Evolutionary conservation across 2,797 vertebrate species (phyloP).

Genomic region (Paramormyrops hopkinsi): DNA sequence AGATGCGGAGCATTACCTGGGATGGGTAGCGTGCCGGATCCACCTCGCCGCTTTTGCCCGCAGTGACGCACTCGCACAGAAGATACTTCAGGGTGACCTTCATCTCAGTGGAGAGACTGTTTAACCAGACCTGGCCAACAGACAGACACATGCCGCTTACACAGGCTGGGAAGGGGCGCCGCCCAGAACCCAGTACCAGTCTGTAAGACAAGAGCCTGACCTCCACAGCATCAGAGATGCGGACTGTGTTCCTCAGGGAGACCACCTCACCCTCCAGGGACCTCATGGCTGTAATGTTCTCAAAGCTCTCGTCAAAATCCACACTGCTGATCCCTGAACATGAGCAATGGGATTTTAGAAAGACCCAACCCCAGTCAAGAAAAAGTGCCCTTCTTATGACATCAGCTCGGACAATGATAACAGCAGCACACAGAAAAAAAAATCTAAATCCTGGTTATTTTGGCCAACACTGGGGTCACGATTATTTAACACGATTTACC

Average conservation of each 20-base stretch:
- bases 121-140: conserved; percentile 75
- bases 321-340: conserved; percentile 85
- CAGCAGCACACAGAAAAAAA: background rate
- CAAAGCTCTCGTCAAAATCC: conserved; percentile 79
- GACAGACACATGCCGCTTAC: background rate
- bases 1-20: conserved; percentile 63
- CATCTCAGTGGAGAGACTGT: conserved; percentile 83
- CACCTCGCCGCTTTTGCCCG: conserved; percentile 69
- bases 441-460: background rate
- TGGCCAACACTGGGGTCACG: background rate
- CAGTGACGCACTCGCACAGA: conserved; percentile 74
- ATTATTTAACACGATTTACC: background rate
- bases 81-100: conserved; percentile 83
- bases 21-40: conserved; percentile 85
- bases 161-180: background rate
- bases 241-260: conserved; percentile 75
- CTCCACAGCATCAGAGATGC: conserved; percentile 84
- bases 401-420: background rate
- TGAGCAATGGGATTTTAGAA: background rate
- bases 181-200: background rate
- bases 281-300: conserved; percentile 85
- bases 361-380: background rate
- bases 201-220: conserved; percentile 53
- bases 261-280: conserved; percentile 90
- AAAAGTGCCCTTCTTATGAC: background rate